Percentiles rank a stretch among this genome's conserved stretches.
Conservation (phyloP, 2,113 vertebrate genomes). For the Corynorhinus townsendii region DNA sequence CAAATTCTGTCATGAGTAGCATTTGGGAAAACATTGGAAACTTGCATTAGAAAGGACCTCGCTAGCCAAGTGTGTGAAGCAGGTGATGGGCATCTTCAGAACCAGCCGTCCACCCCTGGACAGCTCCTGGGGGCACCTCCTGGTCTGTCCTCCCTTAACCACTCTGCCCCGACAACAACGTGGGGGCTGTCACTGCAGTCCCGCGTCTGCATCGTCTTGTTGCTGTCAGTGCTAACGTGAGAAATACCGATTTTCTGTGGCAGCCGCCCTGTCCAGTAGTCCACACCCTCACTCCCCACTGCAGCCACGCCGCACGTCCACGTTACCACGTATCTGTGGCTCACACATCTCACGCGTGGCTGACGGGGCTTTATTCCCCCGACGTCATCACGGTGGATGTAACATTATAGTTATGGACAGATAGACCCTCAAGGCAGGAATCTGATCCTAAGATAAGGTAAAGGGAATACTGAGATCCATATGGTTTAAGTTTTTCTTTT, state of each 20-base stretch:
- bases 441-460: not conserved
- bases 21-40: not conserved
- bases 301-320: not conserved
- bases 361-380: not conserved
- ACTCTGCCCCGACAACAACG: no score
- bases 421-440: not conserved
- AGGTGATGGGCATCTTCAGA: not conserved
- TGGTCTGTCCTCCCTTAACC: not conserved
- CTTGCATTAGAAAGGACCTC: not conserved
- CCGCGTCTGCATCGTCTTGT: not conserved
- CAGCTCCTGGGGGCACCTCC: not conserved
- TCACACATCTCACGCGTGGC: not conserved
- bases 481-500: not conserved
- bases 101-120: not conserved
- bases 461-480: not conserved
- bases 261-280: fast-evolving
- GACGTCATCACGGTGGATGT: not conserved
- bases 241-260: not conserved
- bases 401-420: not conserved
- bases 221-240: not conserved
- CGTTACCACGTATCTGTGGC: no score
- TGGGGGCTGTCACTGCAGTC: not conserved
- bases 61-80: not conserved
- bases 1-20: not conserved
- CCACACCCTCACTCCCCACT: not conserved